Conservation (phyloP, 1,140 invertebrate species). For the Macrotrachela quadricornifera region DNA sequence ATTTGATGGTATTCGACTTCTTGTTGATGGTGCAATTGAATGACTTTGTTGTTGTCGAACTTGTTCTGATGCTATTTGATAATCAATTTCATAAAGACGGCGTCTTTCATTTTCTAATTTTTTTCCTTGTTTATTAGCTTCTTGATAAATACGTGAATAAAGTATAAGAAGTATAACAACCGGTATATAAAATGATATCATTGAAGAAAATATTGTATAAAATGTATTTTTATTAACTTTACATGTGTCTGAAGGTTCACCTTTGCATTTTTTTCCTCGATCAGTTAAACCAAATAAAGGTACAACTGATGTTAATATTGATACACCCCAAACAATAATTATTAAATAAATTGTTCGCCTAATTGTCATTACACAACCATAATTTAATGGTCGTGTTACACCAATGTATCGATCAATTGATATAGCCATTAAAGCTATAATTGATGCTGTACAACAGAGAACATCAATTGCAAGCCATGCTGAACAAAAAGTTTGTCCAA, state of each 20-base stretch:
- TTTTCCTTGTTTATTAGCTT: neutral
- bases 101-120: neutral
- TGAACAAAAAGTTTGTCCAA: conserved; percentile 81
- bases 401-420: conserved; percentile 77
- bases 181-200: conserved; percentile 7
- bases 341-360: conserved; percentile 33
- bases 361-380: conserved; percentile 41
- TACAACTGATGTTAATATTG: conserved; percentile 36
- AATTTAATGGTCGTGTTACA: conserved; percentile 29
- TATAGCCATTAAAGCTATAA: conserved; percentile 89
- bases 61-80: too few relatives aligned
- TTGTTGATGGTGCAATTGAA: too few relatives aligned
- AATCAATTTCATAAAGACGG: too few relatives aligned
- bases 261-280: too few relatives aligned
- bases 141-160: conserved; percentile 6
- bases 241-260: conserved; percentile 14
- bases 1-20: too few relatives aligned
- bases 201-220: conserved; percentile 20
- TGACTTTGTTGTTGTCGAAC: too few relatives aligned
- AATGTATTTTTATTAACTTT: conserved; percentile 28
- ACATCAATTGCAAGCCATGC: conserved; percentile 97
- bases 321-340: conserved; percentile 35
- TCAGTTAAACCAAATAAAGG: conserved; percentile 35
- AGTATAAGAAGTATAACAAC: conserved; percentile 7
- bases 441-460: conserved; percentile 93